These are phyloP conservation scores for Eristalis tenax DNA, from an alignment of 2,888 invertebrate species.

Conservation along the genomic window DNA sequence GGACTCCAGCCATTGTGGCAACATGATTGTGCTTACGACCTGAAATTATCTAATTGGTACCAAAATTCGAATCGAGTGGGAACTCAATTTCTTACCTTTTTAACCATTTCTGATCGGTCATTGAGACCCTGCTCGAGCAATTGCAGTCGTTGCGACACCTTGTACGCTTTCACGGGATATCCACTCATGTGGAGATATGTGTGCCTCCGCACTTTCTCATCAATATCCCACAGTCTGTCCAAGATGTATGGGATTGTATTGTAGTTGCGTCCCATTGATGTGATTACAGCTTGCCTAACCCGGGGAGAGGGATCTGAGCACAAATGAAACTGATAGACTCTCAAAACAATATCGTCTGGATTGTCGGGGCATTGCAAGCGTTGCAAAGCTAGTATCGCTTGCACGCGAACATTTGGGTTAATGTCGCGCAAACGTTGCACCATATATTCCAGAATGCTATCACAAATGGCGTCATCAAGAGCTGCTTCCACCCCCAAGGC, in stretches of 20 bases:
- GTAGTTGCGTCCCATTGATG: constrained; percentile 87
- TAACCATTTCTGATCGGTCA: constrained; percentile 83
- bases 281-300: constrained; percentile 87
- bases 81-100: constrained; percentile 74
- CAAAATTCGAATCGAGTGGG: neutral
- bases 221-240: constrained; percentile 88
- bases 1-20: constrained; percentile 89
- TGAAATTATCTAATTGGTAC: constrained; percentile 12
- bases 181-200: constrained; percentile 82
- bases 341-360: constrained; percentile 88
- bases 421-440: constrained; percentile 87
- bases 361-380: constrained; percentile 91
- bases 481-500: constrained; percentile 89
- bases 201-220: constrained; percentile 86
- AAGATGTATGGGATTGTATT: constrained; percentile 87
- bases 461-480: constrained; percentile 89
- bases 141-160: constrained; percentile 85
- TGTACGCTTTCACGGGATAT: constrained; percentile 82
- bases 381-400: constrained; percentile 90
- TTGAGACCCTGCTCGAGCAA: constrained; percentile 85
- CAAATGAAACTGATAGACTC: constrained; percentile 87
- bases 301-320: constrained; percentile 89
- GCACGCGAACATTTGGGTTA: constrained; percentile 88
- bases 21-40: constrained; percentile 82
- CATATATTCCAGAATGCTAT: constrained; percentile 87